These are phyloP conservation scores for Pammene aurita DNA, from an alignment of 2,888 invertebrate genomes.

Conservation along the genomic window DNA sequence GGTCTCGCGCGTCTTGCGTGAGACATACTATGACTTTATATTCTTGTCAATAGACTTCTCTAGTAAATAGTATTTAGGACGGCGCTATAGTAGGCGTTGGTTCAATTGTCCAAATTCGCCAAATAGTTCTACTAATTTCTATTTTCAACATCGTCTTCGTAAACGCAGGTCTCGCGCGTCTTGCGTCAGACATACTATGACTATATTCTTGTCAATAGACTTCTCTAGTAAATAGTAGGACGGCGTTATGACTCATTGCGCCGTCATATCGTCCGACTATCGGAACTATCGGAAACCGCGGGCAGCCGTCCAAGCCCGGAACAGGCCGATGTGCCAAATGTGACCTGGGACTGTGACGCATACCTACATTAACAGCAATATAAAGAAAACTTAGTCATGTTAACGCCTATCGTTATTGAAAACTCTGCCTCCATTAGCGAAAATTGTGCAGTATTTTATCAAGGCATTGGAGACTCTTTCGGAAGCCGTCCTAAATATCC, in stretches of 20 bases:
- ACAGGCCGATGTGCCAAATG: slow-evolving; percentile 18
- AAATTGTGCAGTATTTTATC: neutral
- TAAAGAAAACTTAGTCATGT: slow-evolving; percentile 6
- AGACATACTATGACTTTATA: too few species aligned
- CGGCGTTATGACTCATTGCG: slow-evolving; percentile 21
- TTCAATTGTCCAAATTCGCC: too few species aligned
- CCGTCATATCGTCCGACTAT: slow-evolving; percentile 9
- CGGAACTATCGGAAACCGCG: slow-evolving; percentile 14
- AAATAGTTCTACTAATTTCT: too few species aligned
- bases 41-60: too few species aligned
- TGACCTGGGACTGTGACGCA: slow-evolving; percentile 5
- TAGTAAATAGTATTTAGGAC: neutral
- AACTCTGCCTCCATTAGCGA: slow-evolving; percentile 12
- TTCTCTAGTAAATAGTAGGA: neutral
- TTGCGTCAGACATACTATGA: neutral
- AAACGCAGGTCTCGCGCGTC: slow-evolving; percentile 9
- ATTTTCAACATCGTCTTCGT: too few species aligned
- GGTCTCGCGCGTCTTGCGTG: slow-evolving; percentile 8
- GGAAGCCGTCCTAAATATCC: too few species aligned
- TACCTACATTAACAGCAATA: slow-evolving; percentile 9
- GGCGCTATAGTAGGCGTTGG: too few species aligned
- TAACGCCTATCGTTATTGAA: slow-evolving; percentile 4
- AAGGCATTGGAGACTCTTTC: neutral
- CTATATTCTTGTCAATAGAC: too few species aligned
- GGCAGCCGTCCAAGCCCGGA: slow-evolving; percentile 34